Evolutionary conservation across 2,797 vertebrate species (phyloP), one percentile per base, ranked within the genome.

Genomic region (Galaxias olidus): DNA sequence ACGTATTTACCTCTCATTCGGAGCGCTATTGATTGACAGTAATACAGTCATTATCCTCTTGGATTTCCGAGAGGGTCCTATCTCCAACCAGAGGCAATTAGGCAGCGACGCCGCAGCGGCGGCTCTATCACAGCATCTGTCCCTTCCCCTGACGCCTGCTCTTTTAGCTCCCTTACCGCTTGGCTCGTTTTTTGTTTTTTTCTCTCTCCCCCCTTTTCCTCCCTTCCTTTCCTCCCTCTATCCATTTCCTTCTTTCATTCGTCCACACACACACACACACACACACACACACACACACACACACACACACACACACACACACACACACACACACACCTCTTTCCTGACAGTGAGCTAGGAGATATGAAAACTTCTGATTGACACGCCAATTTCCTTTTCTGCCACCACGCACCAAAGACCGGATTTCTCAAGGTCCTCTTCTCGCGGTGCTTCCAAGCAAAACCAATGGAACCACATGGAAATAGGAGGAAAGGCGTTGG

Each of bases 321-420:
- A 68, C 76, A 46, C 63, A 65, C 69, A 51, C 70, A 63, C 72
- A 67, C 15, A 66, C 68, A 68, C 71, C 71, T 72, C 76, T 73
- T 70, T 68, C 63, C 65, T 73, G 78, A 80, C 81, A 75, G 77
- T 73, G 74, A 59, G 74, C 74, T 73, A 50, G 72, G 63, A 82
- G 84, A 86, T 86, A 86, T 84, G 84, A 84, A 76, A 77, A 76
- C 77, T 77, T 69, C 57, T 83, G 84, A 86, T 74, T 85, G 83
- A 83, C 83, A 80, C 75, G 70, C 74, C 83, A 85, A 85, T 85
- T 85, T 85, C 81, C 77, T 79, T 30, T 76, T 74, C 81, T 83
- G 81, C 79, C 81, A 79, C 64, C 67, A 63, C 48, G 48, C 67
- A 41, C 71, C 75, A 69, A 72, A 72, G 74, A 67, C 63, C 71